phyloP scores from a whole-genome alignment of 2,888 invertebrate species.

The Margaritifera margaritifera region DNA sequence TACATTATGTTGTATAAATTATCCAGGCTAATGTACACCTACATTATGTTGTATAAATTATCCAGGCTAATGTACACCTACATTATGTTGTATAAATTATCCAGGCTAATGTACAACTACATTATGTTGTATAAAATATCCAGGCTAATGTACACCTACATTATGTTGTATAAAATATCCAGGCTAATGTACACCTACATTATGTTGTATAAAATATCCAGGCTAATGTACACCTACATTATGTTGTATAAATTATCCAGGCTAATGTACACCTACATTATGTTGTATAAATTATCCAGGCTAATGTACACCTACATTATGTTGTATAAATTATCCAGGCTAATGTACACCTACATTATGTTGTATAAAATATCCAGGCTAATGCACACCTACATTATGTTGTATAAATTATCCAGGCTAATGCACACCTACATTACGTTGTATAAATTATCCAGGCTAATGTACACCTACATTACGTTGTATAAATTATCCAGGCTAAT shows the following conservation, averaged over 20 bases:
- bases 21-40: too few species aligned
- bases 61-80: too few species aligned
- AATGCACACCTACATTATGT: too few species aligned
- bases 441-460: conserved; percentile 36
- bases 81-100: conserved; percentile 2
- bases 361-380: conserved; percentile 33
- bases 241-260: conserved; percentile 29
- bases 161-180: conserved; percentile 3
- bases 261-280: too few species aligned
- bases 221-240: too few species aligned
- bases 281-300: conserved; percentile 30
- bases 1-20: neutral
- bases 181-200: too few species aligned
- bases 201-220: conserved; percentile 18
- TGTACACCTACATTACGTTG: neutral
- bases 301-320: too few species aligned
- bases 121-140: neutral
- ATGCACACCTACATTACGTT: too few species aligned
- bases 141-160: too few species aligned
- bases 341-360: too few species aligned
- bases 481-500: conserved; percentile 38
- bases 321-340: conserved; percentile 31
- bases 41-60: neutral
- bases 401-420: conserved; percentile 34
- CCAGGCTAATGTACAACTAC: too few species aligned